Percentiles rank a stretch among this genome's conserved stretches.
Evolutionary conservation across 2,888 invertebrate genomes (phyloP).

Genomic region (Ctena decussata): DNA sequence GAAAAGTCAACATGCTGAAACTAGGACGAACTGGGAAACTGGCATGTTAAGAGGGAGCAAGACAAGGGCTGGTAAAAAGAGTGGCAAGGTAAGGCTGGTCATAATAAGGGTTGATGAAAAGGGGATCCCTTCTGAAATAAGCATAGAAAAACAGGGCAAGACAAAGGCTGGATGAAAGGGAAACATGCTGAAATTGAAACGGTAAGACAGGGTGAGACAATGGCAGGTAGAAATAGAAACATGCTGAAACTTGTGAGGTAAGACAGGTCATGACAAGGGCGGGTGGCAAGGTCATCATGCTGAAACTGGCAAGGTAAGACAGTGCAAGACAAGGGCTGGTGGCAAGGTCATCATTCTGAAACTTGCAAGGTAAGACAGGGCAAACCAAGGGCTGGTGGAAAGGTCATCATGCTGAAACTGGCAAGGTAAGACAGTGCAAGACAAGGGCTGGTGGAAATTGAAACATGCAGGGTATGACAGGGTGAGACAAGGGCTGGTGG

Average conservation of each 20-base stretch:
- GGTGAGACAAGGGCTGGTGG: too few species aligned
- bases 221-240: too few species aligned
- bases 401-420: conserved; percentile 89
- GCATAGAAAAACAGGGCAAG: conserved; percentile 95
- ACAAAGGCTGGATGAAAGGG: conserved; percentile 99
- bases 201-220: too few species aligned
- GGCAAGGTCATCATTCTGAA: conserved; percentile 91
- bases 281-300: conserved; percentile 94
- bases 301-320: conserved; percentile 97
- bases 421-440: conserved; percentile 77
- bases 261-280: too few species aligned
- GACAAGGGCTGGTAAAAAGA: conserved; percentile 89
- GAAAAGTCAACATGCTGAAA: too few species aligned
- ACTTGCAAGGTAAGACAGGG: conserved; percentile 94
- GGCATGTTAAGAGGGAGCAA: not conserved
- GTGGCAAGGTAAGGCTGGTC: conserved; percentile 95
- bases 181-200: conserved; percentile 88
- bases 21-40: too few species aligned
- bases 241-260: too few species aligned
- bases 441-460: too few species aligned
- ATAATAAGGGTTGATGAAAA: too few species aligned
- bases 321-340: conserved; percentile 96
- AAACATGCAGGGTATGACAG: too few species aligned
- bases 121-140: too few species aligned
- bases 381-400: conserved; percentile 99